A percentile compares a stretch with the other conserved stretches of the same genome.
Evolutionary conservation across 2,888 invertebrate species (phyloP).

Genomic region (Ormia ochracea): DNA sequence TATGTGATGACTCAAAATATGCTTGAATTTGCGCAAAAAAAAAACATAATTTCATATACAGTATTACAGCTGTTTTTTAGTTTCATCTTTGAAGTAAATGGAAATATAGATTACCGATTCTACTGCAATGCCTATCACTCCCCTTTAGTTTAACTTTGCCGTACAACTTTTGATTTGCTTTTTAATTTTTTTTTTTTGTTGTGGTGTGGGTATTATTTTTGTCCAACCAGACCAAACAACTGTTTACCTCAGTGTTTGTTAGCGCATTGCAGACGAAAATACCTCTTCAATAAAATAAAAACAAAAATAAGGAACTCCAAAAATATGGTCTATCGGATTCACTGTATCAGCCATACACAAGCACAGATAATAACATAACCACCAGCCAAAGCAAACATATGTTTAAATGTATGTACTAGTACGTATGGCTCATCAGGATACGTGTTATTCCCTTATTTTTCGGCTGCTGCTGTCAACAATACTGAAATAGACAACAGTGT

Average conservation of each 20-base stretch:
- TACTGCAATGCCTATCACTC: constrained; percentile 46
- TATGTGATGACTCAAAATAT: background rate
- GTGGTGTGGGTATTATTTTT: background rate
- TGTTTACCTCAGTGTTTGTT: constrained; percentile 57
- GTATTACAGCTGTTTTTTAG: background rate
- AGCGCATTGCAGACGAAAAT: constrained; percentile 59
- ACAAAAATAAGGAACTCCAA: background rate
- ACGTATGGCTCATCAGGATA: background rate
- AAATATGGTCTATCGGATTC: background rate
- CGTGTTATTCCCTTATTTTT: constrained; percentile 3
- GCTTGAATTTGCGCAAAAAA: constrained; percentile 18
- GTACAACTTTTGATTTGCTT: background rate
- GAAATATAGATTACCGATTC: background rate
- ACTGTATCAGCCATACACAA: background rate
- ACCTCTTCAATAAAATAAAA: constrained; percentile 1
- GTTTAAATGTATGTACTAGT: background rate
- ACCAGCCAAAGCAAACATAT: constrained; percentile 32
- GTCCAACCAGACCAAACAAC: background rate
- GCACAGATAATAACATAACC: too few relatives aligned
- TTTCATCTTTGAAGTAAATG: background rate
- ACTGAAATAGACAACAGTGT: constrained; percentile 37
- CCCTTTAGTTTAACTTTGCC: constrained; percentile 24
- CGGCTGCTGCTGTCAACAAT: background rate
- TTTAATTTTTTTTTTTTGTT: constrained; percentile 1
- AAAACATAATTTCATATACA: background rate